Conservation (phyloP, 2,888 invertebrate genomes). For the Mactromeris polynyma region DNA sequence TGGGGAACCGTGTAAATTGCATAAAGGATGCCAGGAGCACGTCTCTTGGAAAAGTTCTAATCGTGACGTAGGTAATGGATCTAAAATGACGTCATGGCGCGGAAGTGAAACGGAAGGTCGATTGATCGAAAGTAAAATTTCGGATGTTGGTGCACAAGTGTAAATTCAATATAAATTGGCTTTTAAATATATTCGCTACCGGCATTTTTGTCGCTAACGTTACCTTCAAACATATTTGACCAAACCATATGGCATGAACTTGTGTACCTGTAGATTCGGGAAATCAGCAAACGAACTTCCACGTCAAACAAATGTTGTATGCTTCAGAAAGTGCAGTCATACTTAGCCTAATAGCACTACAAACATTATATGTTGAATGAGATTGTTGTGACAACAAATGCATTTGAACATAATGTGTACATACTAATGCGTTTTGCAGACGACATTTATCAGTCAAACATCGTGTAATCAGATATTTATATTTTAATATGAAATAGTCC, state of each 20-base stretch:
- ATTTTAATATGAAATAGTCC: neutral
- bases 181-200: no score
- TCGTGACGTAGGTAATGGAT: neutral
- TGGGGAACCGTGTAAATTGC: constrained; percentile 21
- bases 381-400: neutral
- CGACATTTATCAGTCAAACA: neutral
- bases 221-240: no score
- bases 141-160: constrained; percentile 1
- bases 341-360: no score
- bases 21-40: constrained; percentile 28
- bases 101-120: neutral
- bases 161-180: neutral
- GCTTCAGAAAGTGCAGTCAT: no score
- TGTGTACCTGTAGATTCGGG: no score
- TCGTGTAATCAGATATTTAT: neutral
- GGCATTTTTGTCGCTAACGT: no score
- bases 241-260: no score
- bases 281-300: no score
- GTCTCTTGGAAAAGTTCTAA: constrained; percentile 17
- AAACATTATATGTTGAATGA: neutral
- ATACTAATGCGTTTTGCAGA: neutral
- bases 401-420: neutral
- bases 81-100: neutral
- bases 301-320: no score
- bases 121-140: constrained; percentile 15